A percentile compares a stretch with the other conserved stretches of the same genome.
phyloP scores from a whole-genome alignment of 1,140 invertebrate genomes.

The Drosophila repletoides region DNA sequence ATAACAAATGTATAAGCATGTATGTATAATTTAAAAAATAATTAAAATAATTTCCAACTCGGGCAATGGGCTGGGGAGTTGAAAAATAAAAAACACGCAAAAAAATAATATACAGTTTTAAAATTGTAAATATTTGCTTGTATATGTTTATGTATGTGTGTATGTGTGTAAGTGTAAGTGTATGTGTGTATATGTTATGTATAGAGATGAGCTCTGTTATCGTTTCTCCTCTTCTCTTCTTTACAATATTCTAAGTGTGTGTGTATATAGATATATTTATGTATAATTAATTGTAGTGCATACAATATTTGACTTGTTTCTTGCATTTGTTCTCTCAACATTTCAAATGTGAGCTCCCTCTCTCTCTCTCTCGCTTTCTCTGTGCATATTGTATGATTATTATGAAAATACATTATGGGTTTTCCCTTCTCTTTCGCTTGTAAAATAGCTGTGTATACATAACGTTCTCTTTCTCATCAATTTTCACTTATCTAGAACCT shows the following conservation, averaged over 20 bases:
- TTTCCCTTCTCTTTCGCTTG: constrained; percentile 37
- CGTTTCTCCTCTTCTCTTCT: too few species aligned
- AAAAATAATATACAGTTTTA: constrained; percentile 58
- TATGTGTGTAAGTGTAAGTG: constrained; percentile 19
- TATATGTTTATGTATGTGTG: constrained; percentile 14
- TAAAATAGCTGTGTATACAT: constrained; percentile 57
- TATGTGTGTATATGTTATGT: constrained; percentile 26
- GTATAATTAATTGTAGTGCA: constrained; percentile 26
- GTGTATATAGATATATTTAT: constrained; percentile 5
- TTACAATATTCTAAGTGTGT: constrained; percentile 1
- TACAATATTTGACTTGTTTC: constrained; percentile 36
- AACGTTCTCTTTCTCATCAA: constrained; percentile 21
- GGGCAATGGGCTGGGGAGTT: constrained; percentile 55
- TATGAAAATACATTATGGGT: constrained; percentile 37
- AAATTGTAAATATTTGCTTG: constrained; percentile 61
- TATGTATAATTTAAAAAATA: constrained; percentile 55
- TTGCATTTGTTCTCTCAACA: constrained; percentile 33
- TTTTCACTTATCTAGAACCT: constrained; percentile 51
- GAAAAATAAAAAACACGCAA: constrained; percentile 33
- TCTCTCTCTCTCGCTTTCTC: too few species aligned
- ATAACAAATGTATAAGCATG: constrained; percentile 66
- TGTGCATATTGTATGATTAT: constrained; percentile 40
- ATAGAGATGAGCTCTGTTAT: constrained; percentile 27
- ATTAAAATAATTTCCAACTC: constrained; percentile 65
- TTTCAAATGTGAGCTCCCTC: constrained; percentile 26